phyloP scores from a whole-genome alignment of 1,140 invertebrate species.

The Ostrea denselamellosa region DNA sequence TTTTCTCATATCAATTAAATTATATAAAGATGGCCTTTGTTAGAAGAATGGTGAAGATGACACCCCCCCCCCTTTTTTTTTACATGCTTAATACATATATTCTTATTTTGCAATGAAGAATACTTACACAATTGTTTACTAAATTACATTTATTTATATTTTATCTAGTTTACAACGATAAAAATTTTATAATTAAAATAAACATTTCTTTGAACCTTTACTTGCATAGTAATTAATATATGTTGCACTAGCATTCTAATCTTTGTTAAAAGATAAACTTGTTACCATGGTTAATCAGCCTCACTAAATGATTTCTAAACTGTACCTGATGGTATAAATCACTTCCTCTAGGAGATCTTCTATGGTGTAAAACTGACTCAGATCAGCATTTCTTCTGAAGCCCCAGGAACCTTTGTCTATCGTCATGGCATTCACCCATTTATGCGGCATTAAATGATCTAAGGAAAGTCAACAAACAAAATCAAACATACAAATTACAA shows the following conservation, averaged over 20 bases:
- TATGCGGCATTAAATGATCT: constrained; percentile 52
- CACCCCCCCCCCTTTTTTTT: too few species aligned
- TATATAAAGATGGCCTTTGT: too few species aligned
- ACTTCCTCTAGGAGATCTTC: constrained; percentile 87
- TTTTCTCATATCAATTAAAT: too few species aligned
- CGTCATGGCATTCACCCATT: constrained; percentile 86
- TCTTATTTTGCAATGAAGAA: not conserved
- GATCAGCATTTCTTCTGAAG: constrained; percentile 83
- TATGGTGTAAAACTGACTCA: constrained; percentile 86
- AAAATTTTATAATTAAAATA: too few species aligned
- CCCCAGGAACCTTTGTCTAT: constrained; percentile 90
- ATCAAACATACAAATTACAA: too few species aligned
- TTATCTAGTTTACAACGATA: too few species aligned
- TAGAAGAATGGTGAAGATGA: too few species aligned
- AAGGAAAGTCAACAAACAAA: not conserved
- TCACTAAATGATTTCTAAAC: not conserved
- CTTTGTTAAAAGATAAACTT: not conserved
- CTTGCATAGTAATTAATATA: too few species aligned
- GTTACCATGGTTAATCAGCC: not conserved
- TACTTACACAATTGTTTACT: not conserved
- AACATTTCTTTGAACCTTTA: too few species aligned
- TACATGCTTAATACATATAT: too few species aligned
- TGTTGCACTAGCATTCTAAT: too few species aligned
- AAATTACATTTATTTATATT: too few species aligned
- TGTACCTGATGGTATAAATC: constrained; percentile 84